Conservation (phyloP, 2,113 vertebrate species). For the Erinaceus europaeus region DNA sequence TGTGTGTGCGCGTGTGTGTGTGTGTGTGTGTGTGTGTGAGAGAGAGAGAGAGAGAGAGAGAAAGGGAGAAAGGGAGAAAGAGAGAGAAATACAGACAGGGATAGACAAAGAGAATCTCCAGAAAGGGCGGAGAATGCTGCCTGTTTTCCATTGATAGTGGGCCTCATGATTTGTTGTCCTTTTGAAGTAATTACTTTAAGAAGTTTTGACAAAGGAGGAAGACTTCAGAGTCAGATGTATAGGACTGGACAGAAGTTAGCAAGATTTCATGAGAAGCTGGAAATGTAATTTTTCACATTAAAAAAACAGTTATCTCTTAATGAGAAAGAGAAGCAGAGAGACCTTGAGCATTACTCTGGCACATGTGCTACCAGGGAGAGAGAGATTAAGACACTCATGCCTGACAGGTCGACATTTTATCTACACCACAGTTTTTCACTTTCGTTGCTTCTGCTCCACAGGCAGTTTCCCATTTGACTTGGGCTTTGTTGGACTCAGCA, state of each 20-base stretch:
- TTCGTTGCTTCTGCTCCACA: neutral
- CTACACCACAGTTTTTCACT: too few species aligned
- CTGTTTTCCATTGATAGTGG: neutral
- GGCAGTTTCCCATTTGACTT: slow-evolving; percentile 4
- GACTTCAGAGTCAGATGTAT: neutral
- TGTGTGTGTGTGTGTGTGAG: neutral
- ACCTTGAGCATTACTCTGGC: too few species aligned
- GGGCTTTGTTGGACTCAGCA: neutral
- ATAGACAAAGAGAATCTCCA: neutral
- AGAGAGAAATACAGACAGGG: neutral
- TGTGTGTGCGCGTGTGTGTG: too few species aligned
- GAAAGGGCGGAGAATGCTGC: neutral
- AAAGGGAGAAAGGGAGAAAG: too few species aligned
- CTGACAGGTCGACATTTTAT: too few species aligned
- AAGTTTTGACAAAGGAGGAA: slow-evolving; percentile 1
- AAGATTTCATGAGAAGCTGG: neutral
- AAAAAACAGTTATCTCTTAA: too few species aligned
- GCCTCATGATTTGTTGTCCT: neutral
- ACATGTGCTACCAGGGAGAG: too few species aligned
- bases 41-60: too few species aligned
- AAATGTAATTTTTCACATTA: neutral
- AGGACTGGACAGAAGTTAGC: neutral
- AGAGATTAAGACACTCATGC: too few species aligned
- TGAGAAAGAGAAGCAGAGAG: too few species aligned
- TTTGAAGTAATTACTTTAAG: neutral